Evolutionary conservation across 2,888 invertebrate genomes (phyloP).

Genomic region (Lepidonotus clava): DNA sequence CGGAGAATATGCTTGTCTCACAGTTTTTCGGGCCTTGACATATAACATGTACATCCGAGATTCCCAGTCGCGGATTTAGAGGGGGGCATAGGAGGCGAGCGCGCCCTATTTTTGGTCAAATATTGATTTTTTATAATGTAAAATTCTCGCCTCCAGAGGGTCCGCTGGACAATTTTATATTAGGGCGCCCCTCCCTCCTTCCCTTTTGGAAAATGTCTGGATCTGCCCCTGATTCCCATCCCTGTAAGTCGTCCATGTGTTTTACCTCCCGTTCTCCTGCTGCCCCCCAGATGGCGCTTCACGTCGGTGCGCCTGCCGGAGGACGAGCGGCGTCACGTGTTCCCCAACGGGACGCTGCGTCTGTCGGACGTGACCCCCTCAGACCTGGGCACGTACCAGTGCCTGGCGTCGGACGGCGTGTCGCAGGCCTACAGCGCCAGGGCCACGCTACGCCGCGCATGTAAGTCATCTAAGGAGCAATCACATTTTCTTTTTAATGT

Average conservation of each 20-base stretch:
- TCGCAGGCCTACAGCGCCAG: not conserved
- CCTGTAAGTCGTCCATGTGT: too few relatives aligned
- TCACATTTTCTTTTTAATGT: too few relatives aligned
- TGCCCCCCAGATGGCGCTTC: constrained; percentile 7
- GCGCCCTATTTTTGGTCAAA: not conserved
- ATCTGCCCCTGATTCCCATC: not conserved
- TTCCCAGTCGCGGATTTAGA: too few relatives aligned
- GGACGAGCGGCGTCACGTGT: not conserved
- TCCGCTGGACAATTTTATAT: not conserved
- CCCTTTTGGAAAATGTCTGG: not conserved
- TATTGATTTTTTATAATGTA: not conserved
- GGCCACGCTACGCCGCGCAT: not conserved
- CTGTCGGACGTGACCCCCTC: not conserved
- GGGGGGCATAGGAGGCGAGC: too few relatives aligned
- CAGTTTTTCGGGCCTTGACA: too few relatives aligned
- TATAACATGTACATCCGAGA: too few relatives aligned
- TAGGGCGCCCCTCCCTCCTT: not conserved
- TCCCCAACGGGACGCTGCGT: not conserved
- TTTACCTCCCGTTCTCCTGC: too few relatives aligned
- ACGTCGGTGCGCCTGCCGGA: not conserved
- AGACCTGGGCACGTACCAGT: constrained; percentile 33
- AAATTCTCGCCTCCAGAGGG: not conserved
- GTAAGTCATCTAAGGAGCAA: constrained; percentile 2
- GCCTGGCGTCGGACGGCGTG: constrained; percentile 9
- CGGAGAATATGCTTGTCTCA: too few relatives aligned